phyloP scores from a whole-genome alignment of 2,797 vertebrate genomes.

The Pseudochirops corinnae region DNA sequence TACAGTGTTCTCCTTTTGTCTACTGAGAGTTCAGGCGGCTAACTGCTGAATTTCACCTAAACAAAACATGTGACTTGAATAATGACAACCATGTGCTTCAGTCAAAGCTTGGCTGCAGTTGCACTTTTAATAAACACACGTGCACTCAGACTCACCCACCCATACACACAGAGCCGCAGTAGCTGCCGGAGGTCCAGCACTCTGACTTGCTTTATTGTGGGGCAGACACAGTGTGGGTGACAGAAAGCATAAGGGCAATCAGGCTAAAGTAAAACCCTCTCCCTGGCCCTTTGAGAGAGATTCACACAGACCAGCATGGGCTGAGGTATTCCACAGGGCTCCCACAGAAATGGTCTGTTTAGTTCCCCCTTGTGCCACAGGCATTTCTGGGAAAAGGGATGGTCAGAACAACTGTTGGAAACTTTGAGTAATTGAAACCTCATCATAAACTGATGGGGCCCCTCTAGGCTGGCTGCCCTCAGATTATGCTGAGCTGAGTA shows the following conservation, averaged over 20 bases:
- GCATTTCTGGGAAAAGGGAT: slow-evolving; percentile 55
- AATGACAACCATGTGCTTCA: slow-evolving; percentile 83
- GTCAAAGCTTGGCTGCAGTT: slow-evolving; percentile 69
- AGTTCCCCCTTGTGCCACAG: slow-evolving; percentile 61
- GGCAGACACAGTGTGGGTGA: slow-evolving; percentile 61
- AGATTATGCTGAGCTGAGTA: slow-evolving; percentile 39
- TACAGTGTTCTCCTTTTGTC: slow-evolving; percentile 81
- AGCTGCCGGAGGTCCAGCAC: slow-evolving; percentile 48
- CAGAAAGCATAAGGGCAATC: slow-evolving; percentile 65
- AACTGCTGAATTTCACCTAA: slow-evolving; percentile 80
- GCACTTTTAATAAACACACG: slow-evolving; percentile 61
- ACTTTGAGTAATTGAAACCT: slow-evolving; percentile 67
- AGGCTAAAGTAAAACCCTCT: slow-evolving; percentile 56
- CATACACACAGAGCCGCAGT: slow-evolving; percentile 29
- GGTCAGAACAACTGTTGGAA: neutral
- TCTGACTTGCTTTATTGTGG: slow-evolving; percentile 29
- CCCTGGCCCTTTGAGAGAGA: slow-evolving; percentile 66
- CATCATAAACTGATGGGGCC: neutral
- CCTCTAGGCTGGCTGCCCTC: neutral
- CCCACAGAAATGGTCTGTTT: slow-evolving; percentile 74
- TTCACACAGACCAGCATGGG: slow-evolving; percentile 54
- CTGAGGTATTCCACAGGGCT: slow-evolving; percentile 61
- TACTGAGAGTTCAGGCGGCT: slow-evolving; percentile 85
- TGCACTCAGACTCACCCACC: slow-evolving; percentile 17
- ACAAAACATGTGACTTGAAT: slow-evolving; percentile 74